These are phyloP conservation scores for Sacculina carcini DNA, from an alignment of 2,888 invertebrate species.

Conservation along the genomic window DNA sequence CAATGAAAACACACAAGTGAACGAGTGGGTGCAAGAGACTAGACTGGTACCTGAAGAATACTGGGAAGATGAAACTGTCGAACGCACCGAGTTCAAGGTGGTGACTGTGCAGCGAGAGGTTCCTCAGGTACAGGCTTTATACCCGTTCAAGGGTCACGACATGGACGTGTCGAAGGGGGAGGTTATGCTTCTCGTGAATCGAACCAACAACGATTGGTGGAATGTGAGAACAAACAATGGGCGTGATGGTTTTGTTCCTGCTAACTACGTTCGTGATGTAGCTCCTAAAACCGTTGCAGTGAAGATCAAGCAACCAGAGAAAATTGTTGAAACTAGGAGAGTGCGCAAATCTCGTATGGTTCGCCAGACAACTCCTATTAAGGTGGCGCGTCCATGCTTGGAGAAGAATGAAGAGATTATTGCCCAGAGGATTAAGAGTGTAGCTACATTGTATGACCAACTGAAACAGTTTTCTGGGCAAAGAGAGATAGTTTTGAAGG, in stretches of 20 bases:
- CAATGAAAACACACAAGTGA: conserved; percentile 20
- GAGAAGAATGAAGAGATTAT: conserved; percentile 14
- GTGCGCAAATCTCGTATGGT: conserved; percentile 74
- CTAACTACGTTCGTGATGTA: conserved; percentile 77
- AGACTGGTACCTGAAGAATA: conserved; percentile 67
- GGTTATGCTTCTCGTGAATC: conserved; percentile 68
- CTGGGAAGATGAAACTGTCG: conserved; percentile 72
- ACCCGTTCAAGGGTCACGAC: conserved; percentile 75
- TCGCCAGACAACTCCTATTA: conserved; percentile 55
- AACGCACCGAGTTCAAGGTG: conserved; percentile 55
- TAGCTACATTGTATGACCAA: conserved; percentile 54
- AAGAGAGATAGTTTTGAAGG: conserved; percentile 58
- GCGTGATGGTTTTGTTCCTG: conserved; percentile 86
- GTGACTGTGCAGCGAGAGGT: conserved; percentile 60
- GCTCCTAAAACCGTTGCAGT: conserved; percentile 62
- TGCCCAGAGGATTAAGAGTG: conserved; percentile 34
- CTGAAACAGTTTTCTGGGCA: conserved; percentile 29
- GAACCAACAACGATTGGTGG: conserved; percentile 98
- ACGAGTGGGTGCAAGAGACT: conserved; percentile 50
- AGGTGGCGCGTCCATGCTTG: conserved; percentile 23
- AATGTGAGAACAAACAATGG: conserved; percentile 77
- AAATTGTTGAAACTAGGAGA: conserved; percentile 50
- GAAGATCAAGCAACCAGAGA: conserved; percentile 59
- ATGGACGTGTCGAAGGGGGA: conserved; percentile 78
- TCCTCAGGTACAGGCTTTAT: conserved; percentile 50